Evolutionary conservation across 2,888 invertebrate genomes (phyloP), one percentile per base, ranked within the genome.

Genomic region (Anodontia alba): DNA sequence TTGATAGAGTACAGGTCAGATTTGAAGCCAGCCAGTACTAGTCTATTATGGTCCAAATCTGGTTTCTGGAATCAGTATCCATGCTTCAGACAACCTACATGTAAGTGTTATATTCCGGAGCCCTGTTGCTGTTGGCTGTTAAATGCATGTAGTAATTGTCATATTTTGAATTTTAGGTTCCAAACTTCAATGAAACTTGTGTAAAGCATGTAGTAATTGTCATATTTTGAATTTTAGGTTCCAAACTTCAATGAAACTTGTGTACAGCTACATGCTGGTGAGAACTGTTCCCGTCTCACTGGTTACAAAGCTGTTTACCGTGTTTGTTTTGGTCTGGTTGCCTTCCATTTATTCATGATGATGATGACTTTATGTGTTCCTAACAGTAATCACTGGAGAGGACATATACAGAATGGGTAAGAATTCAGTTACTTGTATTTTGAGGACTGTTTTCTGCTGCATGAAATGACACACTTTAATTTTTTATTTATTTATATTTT

Each of bases 221-320:
- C n/a, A n/a, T 46, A 12, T 12, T 20, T 46, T 20, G 15, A 46
- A 8, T 20, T 46, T 20, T 20, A 94, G 94, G 89, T 94, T 62
- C 90, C 93, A 26, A 88, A 91, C 17, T 94, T 94, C 84, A 94
- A 94, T 79, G 89, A 87, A 31, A 94, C 94, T 0, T 95, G 95
- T 87, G 83, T 93, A 20, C 76, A 86, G 29, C 81, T 95, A 29
- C 86, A 90, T 46, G 90, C 91, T 1, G 94, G 94, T 3, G 90
- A 90, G 29, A 92, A 93, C 82, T 95, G 95, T 89, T 90, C 91
- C 36, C 87, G 88, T 29, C 84, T 95, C 57, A 90, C 94, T 26
- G 95, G 95, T 15, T 95, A 95, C 82, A 92, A 94, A 87, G 95
- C 95, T 36, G 95, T 95, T 29, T 95, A 95, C 80, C 89, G 95